Evolutionary conservation across 1,140 invertebrate genomes (phyloP), one percentile per base, ranked within the genome.

Genomic region (Papilio xuthus): DNA sequence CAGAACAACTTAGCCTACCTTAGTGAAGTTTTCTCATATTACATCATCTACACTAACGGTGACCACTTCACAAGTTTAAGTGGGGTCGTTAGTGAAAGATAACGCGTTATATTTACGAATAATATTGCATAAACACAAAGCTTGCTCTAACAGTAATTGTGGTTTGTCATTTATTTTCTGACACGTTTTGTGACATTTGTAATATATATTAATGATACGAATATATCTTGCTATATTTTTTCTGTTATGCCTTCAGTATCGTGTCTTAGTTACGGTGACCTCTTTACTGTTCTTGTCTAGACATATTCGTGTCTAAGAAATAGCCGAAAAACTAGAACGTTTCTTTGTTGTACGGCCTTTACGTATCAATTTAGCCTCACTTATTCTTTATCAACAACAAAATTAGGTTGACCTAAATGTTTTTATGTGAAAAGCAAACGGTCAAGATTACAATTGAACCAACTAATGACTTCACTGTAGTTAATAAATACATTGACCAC

Each of bases 271-370:
- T 67, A 13, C 28, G 32, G 60, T 67, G 60, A 67, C 60, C 60
- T 67, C 60, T 67, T 63, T 28, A 67, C 60, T 28, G 60, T 67
- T 67, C 26, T 67, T 63, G 60, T 28, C 60, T 63, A 26, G 26
- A 63, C 26, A 63, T 28, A 28, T 63, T 63, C 26, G 23, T 63
- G 23, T 28, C 60, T 28, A 32, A 26, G 60, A 63, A 63, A 28
- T 28, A 15, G 60, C 60, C 26, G 60, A 67, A 67, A 23, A 67
- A 67, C 60, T 67, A 67, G 26, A 67, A 32, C 60, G 12, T 67
- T 28, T 67, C 60, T 32, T 56, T 56, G 53, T 56, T 26, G 12
- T 67, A 26, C 23, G 23, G 12, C 23, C 56, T 28, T n/a, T 67
- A 15, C 60, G 4, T 18, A 28, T 32, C 13, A 67, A 67, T 67